Conservation (phyloP, 2,888 invertebrate species). For the Tipula unca region DNA sequence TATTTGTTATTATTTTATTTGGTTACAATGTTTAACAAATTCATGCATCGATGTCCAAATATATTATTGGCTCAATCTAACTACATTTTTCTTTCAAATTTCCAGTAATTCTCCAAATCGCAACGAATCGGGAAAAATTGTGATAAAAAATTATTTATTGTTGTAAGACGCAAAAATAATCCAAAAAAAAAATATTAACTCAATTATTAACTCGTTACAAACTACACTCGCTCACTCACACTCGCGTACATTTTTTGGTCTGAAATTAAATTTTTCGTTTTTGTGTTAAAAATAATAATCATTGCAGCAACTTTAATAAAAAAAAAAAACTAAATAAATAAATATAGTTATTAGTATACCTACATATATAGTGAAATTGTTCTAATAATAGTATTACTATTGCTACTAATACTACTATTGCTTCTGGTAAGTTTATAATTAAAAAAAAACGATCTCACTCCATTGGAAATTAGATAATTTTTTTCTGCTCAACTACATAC, state of each 20-base stretch:
- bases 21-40: too few relatives aligned
- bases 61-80: too few relatives aligned
- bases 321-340: not conserved
- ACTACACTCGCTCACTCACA: not conserved
- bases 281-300: not conserved
- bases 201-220: not conserved
- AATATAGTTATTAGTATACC: not conserved
- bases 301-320: not conserved
- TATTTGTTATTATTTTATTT: too few relatives aligned
- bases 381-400: not conserved
- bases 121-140: too few relatives aligned
- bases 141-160: too few relatives aligned
- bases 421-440: not conserved
- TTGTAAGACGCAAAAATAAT: not conserved
- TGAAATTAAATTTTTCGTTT: not conserved
- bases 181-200: not conserved
- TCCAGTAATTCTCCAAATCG: too few relatives aligned
- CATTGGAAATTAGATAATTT: not conserved
- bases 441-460: not conserved
- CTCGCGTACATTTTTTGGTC: not conserved
- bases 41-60: too few relatives aligned
- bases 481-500: not conserved
- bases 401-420: not conserved
- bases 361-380: not conserved
- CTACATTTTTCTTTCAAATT: too few relatives aligned